Evolutionary conservation across 2,113 vertebrate genomes (phyloP).

Genomic region (Tragelaphus scriptus): DNA sequence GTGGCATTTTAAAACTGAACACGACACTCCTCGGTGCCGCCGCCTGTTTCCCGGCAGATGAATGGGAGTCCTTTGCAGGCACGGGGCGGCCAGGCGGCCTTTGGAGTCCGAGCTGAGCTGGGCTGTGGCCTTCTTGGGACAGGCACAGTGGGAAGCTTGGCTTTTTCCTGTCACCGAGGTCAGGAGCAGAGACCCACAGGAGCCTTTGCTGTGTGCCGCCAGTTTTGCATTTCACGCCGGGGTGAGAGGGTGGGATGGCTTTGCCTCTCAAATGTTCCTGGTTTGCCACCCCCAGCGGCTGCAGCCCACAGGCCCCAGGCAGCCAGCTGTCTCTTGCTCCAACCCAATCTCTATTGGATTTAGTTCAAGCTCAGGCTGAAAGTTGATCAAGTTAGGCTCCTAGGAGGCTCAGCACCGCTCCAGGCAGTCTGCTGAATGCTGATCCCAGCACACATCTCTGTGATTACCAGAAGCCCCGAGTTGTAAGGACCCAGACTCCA

Average conservation of each 20-base stretch:
- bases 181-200: not conserved
- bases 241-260: not conserved
- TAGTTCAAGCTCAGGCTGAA: not conserved
- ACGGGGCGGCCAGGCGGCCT: constrained; percentile 60
- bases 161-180: not conserved
- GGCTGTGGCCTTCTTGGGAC: not conserved
- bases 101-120: not conserved
- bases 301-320: not conserved
- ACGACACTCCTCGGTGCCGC: constrained; percentile 78
- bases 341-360: constrained; percentile 29
- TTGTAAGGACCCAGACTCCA: not conserved
- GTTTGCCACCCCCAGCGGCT: not conserved
- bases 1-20: constrained; percentile 96
- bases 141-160: not conserved
- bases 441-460: not conserved
- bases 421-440: not conserved
- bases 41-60: constrained; percentile 79
- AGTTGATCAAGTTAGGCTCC: constrained; percentile 37
- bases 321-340: constrained; percentile 27
- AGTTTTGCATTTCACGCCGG: accelerated
- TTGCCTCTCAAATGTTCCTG: not conserved
- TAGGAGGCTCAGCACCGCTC: not conserved
- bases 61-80: constrained; percentile 74
- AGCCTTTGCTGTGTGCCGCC: accelerated
- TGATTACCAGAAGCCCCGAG: not conserved